These are phyloP conservation scores for Enteromius trimaculatus DNA, from an alignment of 2,797 vertebrate genomes.

Conservation along the genomic window DNA sequence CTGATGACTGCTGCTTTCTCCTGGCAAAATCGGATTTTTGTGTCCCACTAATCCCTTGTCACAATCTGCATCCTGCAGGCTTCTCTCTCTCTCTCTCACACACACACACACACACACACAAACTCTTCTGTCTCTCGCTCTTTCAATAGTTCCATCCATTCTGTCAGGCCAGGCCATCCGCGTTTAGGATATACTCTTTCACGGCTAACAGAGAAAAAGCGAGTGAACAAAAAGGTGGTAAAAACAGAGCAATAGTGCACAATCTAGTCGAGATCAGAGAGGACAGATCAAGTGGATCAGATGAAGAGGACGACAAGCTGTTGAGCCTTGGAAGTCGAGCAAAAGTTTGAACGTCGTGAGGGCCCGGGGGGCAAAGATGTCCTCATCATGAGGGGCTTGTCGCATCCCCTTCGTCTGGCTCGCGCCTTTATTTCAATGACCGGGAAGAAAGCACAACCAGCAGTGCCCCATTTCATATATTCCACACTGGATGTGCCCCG, in stretches of 20 bases:
- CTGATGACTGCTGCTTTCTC: constrained; percentile 86
- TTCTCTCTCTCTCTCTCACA: constrained; percentile 66
- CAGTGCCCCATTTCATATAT: constrained; percentile 62
- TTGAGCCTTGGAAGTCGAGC: constrained; percentile 59
- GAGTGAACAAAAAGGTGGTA: constrained; percentile 21
- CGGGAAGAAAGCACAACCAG: constrained; percentile 60
- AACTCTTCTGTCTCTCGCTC: constrained; percentile 41
- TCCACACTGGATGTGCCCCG: constrained; percentile 62
- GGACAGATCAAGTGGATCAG: constrained; percentile 62
- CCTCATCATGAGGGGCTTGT: constrained; percentile 59
- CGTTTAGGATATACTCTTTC: constrained; percentile 61
- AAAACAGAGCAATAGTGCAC: constrained; percentile 45
- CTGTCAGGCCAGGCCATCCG: constrained; percentile 69
- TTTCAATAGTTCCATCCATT: constrained; percentile 75
- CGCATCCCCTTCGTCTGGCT: constrained; percentile 8
- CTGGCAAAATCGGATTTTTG: constrained; percentile 93
- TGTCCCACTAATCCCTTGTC: constrained; percentile 89
- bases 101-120: constrained; percentile 35
- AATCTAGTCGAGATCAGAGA: constrained; percentile 56
- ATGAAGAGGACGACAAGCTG: constrained; percentile 64
- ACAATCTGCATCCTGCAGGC: constrained; percentile 91
- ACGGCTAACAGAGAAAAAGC: background rate
- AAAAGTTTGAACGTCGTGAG: constrained; percentile 62
- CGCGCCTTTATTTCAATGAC: constrained; percentile 65
- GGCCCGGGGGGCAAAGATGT: constrained; percentile 66